A percentile compares a stretch with the other conserved stretches of the same genome.
These are phyloP conservation scores for Stegodyphus mimosarum DNA, from an alignment of 1,140 invertebrate genomes.

Conservation along the genomic window DNA sequence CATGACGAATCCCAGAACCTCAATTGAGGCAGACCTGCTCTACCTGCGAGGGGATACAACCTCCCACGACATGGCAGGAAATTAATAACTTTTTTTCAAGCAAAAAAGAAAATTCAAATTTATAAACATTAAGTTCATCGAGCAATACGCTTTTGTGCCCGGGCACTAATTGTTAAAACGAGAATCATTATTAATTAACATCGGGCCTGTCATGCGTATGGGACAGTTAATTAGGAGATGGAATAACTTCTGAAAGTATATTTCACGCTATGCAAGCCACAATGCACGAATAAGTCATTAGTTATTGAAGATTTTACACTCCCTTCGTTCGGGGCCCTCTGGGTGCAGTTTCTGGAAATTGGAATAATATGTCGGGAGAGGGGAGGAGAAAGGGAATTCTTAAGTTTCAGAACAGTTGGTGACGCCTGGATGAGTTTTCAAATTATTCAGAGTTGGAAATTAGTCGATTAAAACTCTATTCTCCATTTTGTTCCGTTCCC, in stretches of 20 bases:
- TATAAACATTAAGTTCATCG: slow-evolving; percentile 11
- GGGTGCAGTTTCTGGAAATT: slow-evolving; percentile 13
- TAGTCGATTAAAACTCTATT: neutral
- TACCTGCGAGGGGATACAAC: too few relatives aligned
- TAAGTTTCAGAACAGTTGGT: neutral
- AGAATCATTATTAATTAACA: slow-evolving; percentile 43
- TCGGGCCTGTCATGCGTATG: neutral
- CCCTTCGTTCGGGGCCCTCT: neutral
- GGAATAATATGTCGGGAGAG: neutral
- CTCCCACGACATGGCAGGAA: too few relatives aligned
- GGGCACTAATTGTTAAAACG: slow-evolving; percentile 20
- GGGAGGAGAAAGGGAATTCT: neutral
- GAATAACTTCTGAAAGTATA: slow-evolving; percentile 37
- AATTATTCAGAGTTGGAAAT: slow-evolving; percentile 5
- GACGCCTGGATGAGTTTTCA: neutral
- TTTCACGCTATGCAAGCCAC: slow-evolving; percentile 12
- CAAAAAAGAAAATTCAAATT: neutral
- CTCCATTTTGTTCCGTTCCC: neutral
- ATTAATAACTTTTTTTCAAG: too few relatives aligned
- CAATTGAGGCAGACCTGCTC: too few relatives aligned
- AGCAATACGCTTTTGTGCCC: too few relatives aligned
- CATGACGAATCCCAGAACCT: too few relatives aligned
- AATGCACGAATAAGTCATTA: slow-evolving; percentile 41
- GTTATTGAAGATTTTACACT: slow-evolving; percentile 37
- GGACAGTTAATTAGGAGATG: slow-evolving; percentile 31